These are phyloP conservation scores for Pontoporia blainvillei DNA, from an alignment of 2,113 vertebrate genomes.

Conservation along the genomic window DNA sequence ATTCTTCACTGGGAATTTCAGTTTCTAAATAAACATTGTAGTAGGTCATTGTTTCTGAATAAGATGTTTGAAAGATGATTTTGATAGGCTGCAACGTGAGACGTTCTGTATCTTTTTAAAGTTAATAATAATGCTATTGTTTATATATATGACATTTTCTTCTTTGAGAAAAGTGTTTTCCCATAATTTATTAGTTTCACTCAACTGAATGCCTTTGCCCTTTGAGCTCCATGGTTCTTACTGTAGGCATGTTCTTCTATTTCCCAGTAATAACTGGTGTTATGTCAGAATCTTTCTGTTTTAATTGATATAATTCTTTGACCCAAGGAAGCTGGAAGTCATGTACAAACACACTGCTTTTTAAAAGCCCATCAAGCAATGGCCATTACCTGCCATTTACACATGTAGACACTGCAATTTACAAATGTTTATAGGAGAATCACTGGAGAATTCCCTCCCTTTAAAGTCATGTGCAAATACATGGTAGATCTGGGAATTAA, in stretches of 20 bases:
- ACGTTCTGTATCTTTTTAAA: not conserved
- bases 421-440: constrained; percentile 11
- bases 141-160: not conserved
- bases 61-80: not conserved
- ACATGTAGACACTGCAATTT: constrained; percentile 6
- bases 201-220: constrained; percentile 35
- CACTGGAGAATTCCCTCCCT: constrained; percentile 23
- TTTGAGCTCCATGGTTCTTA: constrained; percentile 28
- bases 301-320: constrained; percentile 57
- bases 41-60: constrained; percentile 26
- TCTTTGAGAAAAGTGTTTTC: constrained; percentile 35
- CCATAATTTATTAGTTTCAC: constrained; percentile 56
- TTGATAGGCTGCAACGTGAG: not conserved
- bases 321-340: constrained; percentile 35
- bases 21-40: not conserved
- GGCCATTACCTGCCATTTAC: not conserved
- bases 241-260: not conserved
- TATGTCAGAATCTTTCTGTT: constrained; percentile 26
- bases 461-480: not conserved
- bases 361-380: constrained; percentile 7
- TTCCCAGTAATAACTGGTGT: not conserved
- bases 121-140: not conserved
- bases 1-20: not conserved
- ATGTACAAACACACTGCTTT: constrained; percentile 51
- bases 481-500: not conserved